These are phyloP conservation scores for Cryptocephalus moraei DNA, from an alignment of 2,888 invertebrate genomes.

Conservation along the genomic window DNA sequence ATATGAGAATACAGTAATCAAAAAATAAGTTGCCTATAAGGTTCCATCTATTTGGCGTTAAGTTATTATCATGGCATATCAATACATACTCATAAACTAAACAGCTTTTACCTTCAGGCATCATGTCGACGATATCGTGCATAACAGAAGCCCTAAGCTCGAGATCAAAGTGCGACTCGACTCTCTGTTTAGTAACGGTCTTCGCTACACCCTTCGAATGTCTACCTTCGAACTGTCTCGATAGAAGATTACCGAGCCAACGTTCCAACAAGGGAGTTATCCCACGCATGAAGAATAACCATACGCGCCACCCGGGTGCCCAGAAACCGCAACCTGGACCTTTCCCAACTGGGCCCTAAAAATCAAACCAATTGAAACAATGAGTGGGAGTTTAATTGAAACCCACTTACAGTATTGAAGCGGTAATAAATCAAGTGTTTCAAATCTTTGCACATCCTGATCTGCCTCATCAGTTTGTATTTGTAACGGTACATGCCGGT, in stretches of 20 bases:
- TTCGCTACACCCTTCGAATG: slow-evolving; percentile 99
- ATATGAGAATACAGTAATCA: too few relatives aligned
- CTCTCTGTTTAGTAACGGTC: slow-evolving; percentile 98
- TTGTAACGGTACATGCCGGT: slow-evolving; percentile 99
- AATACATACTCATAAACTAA: too few relatives aligned
- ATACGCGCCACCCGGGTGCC: slow-evolving; percentile 99
- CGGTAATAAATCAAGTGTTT: slow-evolving; percentile 99
- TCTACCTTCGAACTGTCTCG: slow-evolving; percentile 97
- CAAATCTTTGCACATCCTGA: slow-evolving; percentile 99
- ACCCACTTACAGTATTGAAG: slow-evolving; percentile 81
- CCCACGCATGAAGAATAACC: slow-evolving; percentile 99
- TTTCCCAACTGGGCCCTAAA: slow-evolving; percentile 91
- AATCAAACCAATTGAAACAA: slow-evolving; percentile 1
- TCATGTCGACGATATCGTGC: slow-evolving; percentile 99
- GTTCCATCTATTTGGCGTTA: background rate
- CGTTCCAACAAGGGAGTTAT: slow-evolving; percentile 95
- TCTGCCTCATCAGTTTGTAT: slow-evolving; percentile 97
- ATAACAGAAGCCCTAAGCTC: slow-evolving; percentile 94
- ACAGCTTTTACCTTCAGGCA: slow-evolving; percentile 71
- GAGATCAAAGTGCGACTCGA: slow-evolving; percentile 98
- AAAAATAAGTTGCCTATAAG: background rate
- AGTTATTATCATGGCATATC: background rate
- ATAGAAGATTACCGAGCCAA: slow-evolving; percentile 98
- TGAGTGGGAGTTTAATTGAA: background rate
- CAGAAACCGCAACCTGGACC: slow-evolving; percentile 98